These are phyloP conservation scores for Drosophila kanekoi DNA, from an alignment of 2,888 invertebrate genomes.

Conservation along the genomic window DNA sequence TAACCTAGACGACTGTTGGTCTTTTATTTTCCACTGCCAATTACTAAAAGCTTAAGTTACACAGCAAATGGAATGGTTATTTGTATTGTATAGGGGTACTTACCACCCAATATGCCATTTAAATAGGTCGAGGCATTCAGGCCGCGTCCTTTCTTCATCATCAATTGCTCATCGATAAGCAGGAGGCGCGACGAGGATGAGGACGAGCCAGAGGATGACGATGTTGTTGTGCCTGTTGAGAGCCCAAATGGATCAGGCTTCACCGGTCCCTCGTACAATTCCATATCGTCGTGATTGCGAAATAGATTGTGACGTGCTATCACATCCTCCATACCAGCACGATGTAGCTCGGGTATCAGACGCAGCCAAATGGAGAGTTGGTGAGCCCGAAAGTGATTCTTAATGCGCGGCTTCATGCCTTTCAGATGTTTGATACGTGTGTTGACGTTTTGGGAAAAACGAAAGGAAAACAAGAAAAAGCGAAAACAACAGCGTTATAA, in stretches of 20 bases:
- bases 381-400: conserved; percentile 97
- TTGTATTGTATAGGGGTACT: conserved; percentile 59
- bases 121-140: conserved; percentile 80
- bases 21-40: conserved; percentile 18
- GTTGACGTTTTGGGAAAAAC: conserved; percentile 7
- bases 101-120: conserved; percentile 83
- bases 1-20: conserved; percentile 27
- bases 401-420: conserved; percentile 96
- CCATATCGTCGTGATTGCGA: conserved; percentile 94
- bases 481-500: conserved; percentile 44
- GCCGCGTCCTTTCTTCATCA: conserved; percentile 81
- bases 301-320: conserved; percentile 95
- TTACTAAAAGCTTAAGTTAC: conserved; percentile 23
- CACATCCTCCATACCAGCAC: conserved; percentile 95
- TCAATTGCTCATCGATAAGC: conserved; percentile 83
- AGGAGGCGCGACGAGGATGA: conserved; percentile 79
- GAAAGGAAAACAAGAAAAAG: conserved; percentile 24
- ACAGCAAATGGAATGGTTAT: conserved; percentile 17
- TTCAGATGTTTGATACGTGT: conserved; percentile 19
- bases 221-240: conserved; percentile 71
- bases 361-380: conserved; percentile 98
- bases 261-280: conserved; percentile 95
- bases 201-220: conserved; percentile 34
- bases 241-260: conserved; percentile 91
- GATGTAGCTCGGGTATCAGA: conserved; percentile 95